Evolutionary conservation across 2,888 invertebrate species (phyloP), one percentile per base, ranked within the genome.

Genomic region (Epiblema foenella): DNA sequence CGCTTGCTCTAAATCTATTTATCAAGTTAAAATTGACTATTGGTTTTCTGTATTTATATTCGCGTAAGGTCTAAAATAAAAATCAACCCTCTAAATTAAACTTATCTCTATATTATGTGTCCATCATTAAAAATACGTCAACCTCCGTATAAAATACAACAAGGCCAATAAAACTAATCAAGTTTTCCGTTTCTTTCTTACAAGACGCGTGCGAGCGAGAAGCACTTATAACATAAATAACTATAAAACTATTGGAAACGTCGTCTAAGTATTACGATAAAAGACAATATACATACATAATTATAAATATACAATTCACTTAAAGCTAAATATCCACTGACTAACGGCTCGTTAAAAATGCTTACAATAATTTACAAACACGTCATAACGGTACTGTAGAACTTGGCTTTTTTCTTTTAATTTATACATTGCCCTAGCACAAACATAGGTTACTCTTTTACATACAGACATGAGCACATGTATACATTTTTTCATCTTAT

Each of bases 221-320:
- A 3, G 18, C 62, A 49, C 62, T 62, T 62, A 62, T 11, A 46
- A 46, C 60, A 51, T 56, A 56, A 29, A 59, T 54, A 70, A 52
- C 29, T 37, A 68, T 11, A 57, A 56, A 46, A 46, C 59, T 54
- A 69, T 58, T 64, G 65, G 69, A 59, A 70, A 70, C 65, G 33
- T 68, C 18, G 1, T 70, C 64, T 69, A 57, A 24, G 52, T 58
- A 51, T 33, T 42, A 63, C 56, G 49, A 46, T 64, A 51, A 51
- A 33, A 68, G 18, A 68, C n/a, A n/a, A n/a, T n/a, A n/a, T n/a
- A 49, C 33, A 56, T 56, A 68, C 54, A 69, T n/a, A 29, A 64
- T 39, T 18, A n/a, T 46, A 62, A 69, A 69, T 69, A 49, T 64
- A 69, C 69, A 69, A 57, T 59, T 52, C 37, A 39, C 52, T 52